Conservation (phyloP, 2,797 vertebrate genomes). For the Thunnus albacares region DNA sequence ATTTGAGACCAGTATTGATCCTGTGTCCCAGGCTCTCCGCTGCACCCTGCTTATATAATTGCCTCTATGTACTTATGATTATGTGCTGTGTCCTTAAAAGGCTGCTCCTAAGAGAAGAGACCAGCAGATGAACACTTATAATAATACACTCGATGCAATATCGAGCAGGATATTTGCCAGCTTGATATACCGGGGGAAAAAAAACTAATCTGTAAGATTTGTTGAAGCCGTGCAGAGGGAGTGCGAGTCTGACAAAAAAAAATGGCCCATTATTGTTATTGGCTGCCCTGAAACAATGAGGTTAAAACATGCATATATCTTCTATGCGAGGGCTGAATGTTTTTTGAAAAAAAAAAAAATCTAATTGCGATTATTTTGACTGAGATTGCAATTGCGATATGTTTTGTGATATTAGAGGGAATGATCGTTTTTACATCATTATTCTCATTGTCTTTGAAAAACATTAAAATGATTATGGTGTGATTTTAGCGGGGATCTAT, state of each 20-base stretch:
- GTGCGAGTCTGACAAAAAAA: slow-evolving; percentile 42
- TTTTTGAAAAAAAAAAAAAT: too few species aligned
- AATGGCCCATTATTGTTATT: slow-evolving; percentile 44
- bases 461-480: too few species aligned
- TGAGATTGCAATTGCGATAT: too few species aligned
- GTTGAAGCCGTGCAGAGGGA: slow-evolving; percentile 16
- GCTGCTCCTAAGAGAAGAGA: slow-evolving; percentile 16
- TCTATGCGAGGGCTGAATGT: too few species aligned
- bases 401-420: too few species aligned
- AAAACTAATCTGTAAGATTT: slow-evolving; percentile 25
- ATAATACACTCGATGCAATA: not conserved
- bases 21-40: slow-evolving; percentile 15
- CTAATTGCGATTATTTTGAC: too few species aligned
- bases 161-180: slow-evolving; percentile 7
- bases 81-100: slow-evolving; percentile 6
- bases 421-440: too few species aligned
- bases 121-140: not conserved
- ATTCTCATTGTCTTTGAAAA: too few species aligned
- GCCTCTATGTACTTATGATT: slow-evolving; percentile 2
- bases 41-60: slow-evolving; percentile 34
- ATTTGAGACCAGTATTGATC: slow-evolving; percentile 53
- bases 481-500: too few species aligned
- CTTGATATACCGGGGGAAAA: slow-evolving; percentile 1
- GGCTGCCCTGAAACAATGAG: slow-evolving; percentile 38
- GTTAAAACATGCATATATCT: slow-evolving; percentile 4